These are phyloP conservation scores for Saccostrea cuccullata DNA, from an alignment of 1,140 invertebrate genomes.

Conservation along the genomic window DNA sequence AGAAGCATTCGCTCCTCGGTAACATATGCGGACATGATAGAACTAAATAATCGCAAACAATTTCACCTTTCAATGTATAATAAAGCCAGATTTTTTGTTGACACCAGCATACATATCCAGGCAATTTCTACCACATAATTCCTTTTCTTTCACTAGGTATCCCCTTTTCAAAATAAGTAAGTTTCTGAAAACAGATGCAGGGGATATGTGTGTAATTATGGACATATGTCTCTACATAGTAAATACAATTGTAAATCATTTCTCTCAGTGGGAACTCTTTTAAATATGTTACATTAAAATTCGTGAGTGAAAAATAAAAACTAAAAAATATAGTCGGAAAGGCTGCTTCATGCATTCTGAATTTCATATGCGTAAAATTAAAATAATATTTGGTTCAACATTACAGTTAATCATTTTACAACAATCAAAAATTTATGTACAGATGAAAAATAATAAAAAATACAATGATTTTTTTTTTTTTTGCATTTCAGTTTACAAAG, in stretches of 20 bases:
- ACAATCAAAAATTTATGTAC: too few species aligned
- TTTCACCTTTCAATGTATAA: conserved; percentile 20
- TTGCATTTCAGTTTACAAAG: too few species aligned
- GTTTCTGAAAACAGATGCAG: background rate
- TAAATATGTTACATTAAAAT: background rate
- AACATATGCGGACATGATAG: conserved; percentile 23
- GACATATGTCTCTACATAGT: background rate
- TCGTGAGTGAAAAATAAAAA: too few species aligned
- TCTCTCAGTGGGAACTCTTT: background rate
- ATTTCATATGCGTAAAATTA: too few species aligned
- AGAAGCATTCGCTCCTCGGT: conserved; percentile 9
- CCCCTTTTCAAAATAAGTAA: background rate
- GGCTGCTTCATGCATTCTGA: too few species aligned
- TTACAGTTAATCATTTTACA: too few species aligned
- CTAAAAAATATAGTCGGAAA: too few species aligned
- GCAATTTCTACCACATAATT: conserved; percentile 6
- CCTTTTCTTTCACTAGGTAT: background rate
- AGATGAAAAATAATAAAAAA: too few species aligned
- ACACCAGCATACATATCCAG: background rate
- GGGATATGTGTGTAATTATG: background rate
- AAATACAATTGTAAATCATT: background rate
- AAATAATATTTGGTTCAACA: too few species aligned
- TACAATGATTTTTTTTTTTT: too few species aligned
- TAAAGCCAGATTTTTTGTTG: background rate
- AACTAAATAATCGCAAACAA: conserved; percentile 36